Conservation (phyloP, 2,113 vertebrate genomes). For the Burhinus oedicnemus region DNA sequence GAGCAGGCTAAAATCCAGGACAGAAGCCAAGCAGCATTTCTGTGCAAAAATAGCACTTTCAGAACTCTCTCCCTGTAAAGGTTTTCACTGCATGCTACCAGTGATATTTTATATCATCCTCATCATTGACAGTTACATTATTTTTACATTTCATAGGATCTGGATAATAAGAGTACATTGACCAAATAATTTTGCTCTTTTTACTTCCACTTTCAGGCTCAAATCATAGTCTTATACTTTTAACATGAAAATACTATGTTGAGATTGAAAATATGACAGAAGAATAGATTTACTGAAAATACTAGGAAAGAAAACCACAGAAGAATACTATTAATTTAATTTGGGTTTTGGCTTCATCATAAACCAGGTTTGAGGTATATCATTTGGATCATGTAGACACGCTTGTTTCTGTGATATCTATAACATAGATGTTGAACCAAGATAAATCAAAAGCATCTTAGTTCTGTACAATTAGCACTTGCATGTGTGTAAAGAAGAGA, state of each 20-base stretch:
- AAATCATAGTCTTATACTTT: not conserved
- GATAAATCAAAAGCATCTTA: not conserved
- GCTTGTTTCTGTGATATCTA: not conserved
- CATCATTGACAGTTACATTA: not conserved
- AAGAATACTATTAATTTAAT: not conserved
- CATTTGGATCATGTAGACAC: not conserved
- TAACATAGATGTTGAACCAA: not conserved
- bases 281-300: not conserved
- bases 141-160: not conserved
- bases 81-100: not conserved
- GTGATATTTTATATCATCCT: not conserved
- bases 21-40: not conserved
- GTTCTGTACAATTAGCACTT: not conserved
- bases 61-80: not conserved
- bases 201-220: not conserved
- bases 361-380: not conserved
- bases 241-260: not conserved
- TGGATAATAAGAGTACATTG: not conserved
- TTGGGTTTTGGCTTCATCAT: not conserved
- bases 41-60: conserved; percentile 13
- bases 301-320: not conserved
- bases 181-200: not conserved
- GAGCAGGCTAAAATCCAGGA: conserved; percentile 8
- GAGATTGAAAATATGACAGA: not conserved
- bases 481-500: not conserved